phyloP scores from a whole-genome alignment of 2,888 invertebrate genomes.

The Chironomus tentans region DNA sequence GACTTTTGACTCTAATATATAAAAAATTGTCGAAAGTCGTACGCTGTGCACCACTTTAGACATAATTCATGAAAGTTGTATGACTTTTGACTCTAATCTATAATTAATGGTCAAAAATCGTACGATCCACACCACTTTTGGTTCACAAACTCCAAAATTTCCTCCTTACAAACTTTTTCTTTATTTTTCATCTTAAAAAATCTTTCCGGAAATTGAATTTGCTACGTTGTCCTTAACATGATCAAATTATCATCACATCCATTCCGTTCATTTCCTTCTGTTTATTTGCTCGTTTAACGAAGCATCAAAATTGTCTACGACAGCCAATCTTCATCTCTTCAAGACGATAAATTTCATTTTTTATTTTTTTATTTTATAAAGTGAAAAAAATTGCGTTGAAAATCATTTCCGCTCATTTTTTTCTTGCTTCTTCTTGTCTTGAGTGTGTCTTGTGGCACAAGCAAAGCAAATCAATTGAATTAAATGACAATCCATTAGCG shows the following conservation, averaged over 20 bases:
- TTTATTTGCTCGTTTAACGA: not conserved
- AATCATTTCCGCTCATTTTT: not conserved
- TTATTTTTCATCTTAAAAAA: no score
- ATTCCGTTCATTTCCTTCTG: not conserved
- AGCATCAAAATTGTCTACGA: not conserved
- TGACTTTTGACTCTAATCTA: no score
- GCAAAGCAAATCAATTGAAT: not conserved
- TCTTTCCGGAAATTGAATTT: not conserved
- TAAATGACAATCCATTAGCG: not conserved
- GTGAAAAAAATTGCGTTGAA: not conserved
- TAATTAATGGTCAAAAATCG: no score
- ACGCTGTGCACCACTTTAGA: no score
- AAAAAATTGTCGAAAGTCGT: no score
- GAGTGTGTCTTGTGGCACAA: not conserved
- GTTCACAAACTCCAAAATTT: no score
- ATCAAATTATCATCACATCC: not conserved
- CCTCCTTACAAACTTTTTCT: no score
- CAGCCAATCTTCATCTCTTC: not conserved
- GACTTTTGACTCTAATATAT: no score
- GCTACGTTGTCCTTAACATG: not conserved
- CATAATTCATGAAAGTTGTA: no score
- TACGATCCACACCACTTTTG: no score
- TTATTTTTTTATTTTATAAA: not conserved
- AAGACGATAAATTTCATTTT: no score
- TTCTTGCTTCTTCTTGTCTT: not conserved